Percentiles rank a stretch among this genome's conserved stretches.
These are phyloP conservation scores for Otolemur garnettii DNA, from an alignment of 2,113 vertebrate species.

Conservation along the genomic window DNA sequence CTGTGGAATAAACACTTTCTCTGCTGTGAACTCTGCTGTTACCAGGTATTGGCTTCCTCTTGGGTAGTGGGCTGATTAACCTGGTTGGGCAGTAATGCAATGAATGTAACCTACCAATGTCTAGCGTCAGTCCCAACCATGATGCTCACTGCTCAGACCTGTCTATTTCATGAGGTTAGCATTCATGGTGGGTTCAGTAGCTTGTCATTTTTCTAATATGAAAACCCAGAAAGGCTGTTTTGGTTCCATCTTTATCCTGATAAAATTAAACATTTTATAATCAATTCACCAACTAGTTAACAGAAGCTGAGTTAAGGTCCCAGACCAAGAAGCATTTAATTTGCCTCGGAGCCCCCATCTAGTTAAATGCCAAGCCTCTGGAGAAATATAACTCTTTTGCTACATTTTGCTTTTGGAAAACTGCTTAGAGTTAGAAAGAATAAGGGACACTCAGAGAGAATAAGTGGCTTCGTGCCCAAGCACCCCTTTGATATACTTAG, in stretches of 20 bases:
- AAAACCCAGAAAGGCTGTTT: neutral
- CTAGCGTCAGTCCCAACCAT: neutral
- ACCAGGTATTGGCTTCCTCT: too few species aligned
- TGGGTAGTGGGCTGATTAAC: too few species aligned
- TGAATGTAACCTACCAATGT: neutral
- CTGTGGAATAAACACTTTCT: too few species aligned
- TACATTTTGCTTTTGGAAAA: constrained; percentile 13
- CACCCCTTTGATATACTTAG: neutral
- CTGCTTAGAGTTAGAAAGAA: constrained; percentile 44
- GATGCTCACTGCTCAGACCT: neutral
- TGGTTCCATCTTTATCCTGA: neutral
- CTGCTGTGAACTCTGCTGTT: too few species aligned
- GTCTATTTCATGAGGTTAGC: neutral
- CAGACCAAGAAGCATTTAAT: constrained; percentile 44
- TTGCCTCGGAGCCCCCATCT: constrained; percentile 54
- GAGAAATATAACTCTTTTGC: neutral
- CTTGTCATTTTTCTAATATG: neutral
- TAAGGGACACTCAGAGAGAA: neutral
- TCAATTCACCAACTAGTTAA: constrained; percentile 49
- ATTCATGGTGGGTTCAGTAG: neutral
- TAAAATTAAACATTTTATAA: constrained; percentile 39
- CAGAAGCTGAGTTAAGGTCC: constrained; percentile 33
- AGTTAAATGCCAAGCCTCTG: constrained; percentile 44
- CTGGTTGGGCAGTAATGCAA: too few species aligned
- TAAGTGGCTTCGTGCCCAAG: neutral